Base-by-base conservation (phyloP, 2,888 invertebrate genomes). In the Drosophila lutescens region DNA sequence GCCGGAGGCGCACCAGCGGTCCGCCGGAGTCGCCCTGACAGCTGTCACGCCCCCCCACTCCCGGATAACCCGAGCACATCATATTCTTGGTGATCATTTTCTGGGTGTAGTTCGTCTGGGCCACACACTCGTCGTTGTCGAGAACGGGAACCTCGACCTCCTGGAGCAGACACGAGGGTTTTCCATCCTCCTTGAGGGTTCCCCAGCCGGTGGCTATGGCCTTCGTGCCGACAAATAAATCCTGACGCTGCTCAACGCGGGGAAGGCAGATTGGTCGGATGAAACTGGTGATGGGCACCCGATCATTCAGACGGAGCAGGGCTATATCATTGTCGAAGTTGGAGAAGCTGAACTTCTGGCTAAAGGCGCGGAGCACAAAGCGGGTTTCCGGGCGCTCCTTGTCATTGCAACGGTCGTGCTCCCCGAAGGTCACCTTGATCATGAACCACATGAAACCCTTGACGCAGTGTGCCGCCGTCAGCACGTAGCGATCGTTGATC, bases 391-490 rank as follows among this genome's bases (percentile, higher is more conserved):
- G 95, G 51, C 95, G 93, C 49, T 92, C 92, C 44, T 95, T 95
- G 56, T 95, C 94, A 83, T 95, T 94, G 92, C 97, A 97, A 49
- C 96, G 94, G 92, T 97, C 95, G 91, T 97, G 97, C 91, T 97
- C 97, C 0, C 97, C 97, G 83, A 97, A 96, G 13, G 97, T 96
- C 75, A 97, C 96, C 92, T 96, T 96, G 91, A 97, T 96, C 96
- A 97, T 96, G 92, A 97, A 97, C 97, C 97, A 97, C 96, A 97
- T 96, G 91, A 97, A 97, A 77, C 97, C 97, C 94, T 96, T 97
- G 70, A 97, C 96, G 91, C 97, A 98, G 91, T 98, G 97, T 0
- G 97, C 97, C 0, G 97, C 97, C 0, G 97, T 96, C 50, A 97
- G 92, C 23, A 97, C 97, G 86, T 97, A 97, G 43, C 96, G 94